Evolutionary conservation across 2,797 vertebrate genomes (phyloP).

Genomic region (Gallinago nigripennis): DNA sequence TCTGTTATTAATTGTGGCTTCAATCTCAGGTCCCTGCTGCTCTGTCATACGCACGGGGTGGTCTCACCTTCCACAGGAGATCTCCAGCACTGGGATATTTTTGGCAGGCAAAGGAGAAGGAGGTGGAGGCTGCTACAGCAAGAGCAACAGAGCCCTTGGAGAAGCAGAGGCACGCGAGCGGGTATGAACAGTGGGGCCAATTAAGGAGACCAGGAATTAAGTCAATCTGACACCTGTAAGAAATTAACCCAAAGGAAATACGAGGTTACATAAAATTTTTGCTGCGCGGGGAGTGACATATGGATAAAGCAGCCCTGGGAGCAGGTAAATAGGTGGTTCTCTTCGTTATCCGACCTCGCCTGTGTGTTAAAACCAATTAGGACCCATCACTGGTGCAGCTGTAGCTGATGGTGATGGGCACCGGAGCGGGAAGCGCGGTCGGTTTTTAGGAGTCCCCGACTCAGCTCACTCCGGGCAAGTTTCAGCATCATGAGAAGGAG

Average conservation of each 20-base stretch:
- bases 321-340: background rate
- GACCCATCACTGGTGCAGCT: background rate
- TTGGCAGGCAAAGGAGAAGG: background rate
- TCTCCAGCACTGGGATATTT: background rate
- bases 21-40: accelerated
- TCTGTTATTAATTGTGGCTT: background rate
- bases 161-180: background rate
- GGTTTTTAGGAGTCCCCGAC: background rate
- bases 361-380: background rate
- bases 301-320: background rate
- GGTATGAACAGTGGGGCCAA: background rate
- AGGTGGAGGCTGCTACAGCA: background rate
- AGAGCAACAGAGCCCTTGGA: background rate
- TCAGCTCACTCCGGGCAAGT: background rate
- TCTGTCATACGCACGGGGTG: accelerated
- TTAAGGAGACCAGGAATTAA: constrained; percentile 1
- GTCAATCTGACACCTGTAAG: background rate
- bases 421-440: background rate
- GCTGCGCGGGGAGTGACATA: background rate
- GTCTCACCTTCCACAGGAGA: accelerated
- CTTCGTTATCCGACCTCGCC: background rate
- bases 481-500: background rate
- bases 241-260: background rate
- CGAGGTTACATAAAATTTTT: background rate
- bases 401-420: background rate